These are phyloP conservation scores for Lycophotia porphyrea DNA, from an alignment of 2,888 invertebrate genomes.

Conservation along the genomic window DNA sequence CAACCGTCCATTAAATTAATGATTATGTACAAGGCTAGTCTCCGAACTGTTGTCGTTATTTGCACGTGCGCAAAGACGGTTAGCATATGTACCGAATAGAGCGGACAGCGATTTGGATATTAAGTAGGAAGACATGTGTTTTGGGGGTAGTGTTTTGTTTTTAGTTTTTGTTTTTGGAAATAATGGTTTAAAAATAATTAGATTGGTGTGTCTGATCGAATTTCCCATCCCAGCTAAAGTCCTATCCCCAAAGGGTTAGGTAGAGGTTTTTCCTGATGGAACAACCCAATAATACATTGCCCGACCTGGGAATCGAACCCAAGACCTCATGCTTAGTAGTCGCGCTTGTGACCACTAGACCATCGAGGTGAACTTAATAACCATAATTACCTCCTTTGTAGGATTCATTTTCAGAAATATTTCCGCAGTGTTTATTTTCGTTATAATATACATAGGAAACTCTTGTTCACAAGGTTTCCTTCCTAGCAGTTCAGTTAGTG, in stretches of 20 bases:
- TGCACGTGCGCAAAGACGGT: slow-evolving; percentile 78
- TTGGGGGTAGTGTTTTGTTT: slow-evolving; percentile 33
- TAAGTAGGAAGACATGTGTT: slow-evolving; percentile 54
- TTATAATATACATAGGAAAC: no score
- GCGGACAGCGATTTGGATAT: slow-evolving; percentile 62
- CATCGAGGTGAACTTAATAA: neutral
- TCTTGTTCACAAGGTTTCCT: neutral
- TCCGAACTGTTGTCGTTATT: slow-evolving; percentile 82
- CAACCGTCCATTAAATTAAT: slow-evolving; percentile 82
- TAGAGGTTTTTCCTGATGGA: neutral
- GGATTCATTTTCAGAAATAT: neutral
- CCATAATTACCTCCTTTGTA: no score
- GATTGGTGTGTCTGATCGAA: neutral
- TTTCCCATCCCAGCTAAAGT: no score
- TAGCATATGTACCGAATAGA: slow-evolving; percentile 72
- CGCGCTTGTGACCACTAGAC: neutral
- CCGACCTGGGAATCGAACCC: neutral
- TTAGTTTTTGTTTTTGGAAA: slow-evolving; percentile 1
- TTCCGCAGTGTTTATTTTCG: no score
- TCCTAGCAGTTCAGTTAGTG: neutral
- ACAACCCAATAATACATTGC: neutral
- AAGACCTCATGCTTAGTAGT: no score
- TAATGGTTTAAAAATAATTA: neutral
- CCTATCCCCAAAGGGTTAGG: neutral
- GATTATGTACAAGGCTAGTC: slow-evolving; percentile 77